Conservation (phyloP, 2,888 invertebrate genomes). For the Temnothorax ravouxi region DNA sequence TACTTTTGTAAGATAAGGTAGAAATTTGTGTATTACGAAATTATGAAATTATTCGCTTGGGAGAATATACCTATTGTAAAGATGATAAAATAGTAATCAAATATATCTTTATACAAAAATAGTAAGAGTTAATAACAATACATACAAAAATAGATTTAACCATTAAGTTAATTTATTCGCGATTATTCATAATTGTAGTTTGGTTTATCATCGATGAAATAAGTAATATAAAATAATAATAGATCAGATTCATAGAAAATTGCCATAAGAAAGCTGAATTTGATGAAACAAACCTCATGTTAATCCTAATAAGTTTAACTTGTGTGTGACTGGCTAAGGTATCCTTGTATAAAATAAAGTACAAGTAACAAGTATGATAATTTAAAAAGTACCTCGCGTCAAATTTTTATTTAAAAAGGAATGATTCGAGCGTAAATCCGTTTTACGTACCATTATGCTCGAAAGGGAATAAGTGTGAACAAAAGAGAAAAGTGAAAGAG, state of each 20-base stretch:
- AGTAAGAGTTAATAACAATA: neutral
- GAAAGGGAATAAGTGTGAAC: conserved; percentile 17
- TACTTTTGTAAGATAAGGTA: conserved; percentile 9
- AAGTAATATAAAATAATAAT: neutral
- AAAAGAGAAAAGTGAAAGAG: conserved; percentile 3
- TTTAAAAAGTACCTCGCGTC: conserved; percentile 14
- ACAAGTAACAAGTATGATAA: neutral
- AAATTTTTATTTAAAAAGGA: conserved; percentile 17
- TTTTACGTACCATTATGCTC: neutral
- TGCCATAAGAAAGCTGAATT: neutral
- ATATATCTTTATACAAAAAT: conserved; percentile 17
- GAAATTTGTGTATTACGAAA: conserved; percentile 9
- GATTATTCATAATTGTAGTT: neutral
- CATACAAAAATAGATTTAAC: neutral
- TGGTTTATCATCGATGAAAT: neutral
- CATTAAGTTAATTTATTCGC: neutral
- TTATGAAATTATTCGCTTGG: neutral
- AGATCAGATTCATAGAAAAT: neutral
- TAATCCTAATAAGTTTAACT: neutral
- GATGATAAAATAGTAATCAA: neutral
- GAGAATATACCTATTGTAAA: neutral
- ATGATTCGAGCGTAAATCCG: neutral
- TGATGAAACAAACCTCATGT: neutral
- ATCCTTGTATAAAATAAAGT: neutral
- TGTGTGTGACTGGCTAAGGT: neutral